phyloP scores from a whole-genome alignment of 2,888 invertebrate genomes.

The Sepioteuthis lessoniana region DNA sequence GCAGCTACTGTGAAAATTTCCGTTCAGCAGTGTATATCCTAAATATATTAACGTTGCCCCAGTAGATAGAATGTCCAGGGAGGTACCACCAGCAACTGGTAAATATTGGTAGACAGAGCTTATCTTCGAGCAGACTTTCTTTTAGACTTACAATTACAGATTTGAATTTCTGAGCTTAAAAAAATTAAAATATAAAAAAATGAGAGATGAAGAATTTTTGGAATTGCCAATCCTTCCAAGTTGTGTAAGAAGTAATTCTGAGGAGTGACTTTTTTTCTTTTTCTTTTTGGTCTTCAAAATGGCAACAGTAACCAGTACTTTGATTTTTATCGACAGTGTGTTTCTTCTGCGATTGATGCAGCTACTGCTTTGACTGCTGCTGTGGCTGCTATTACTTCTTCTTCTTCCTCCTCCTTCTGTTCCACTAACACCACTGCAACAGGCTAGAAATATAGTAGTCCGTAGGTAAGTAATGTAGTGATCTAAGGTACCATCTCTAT shows the following conservation, averaged over 20 bases:
- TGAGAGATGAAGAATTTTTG: background rate
- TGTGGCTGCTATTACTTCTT: background rate
- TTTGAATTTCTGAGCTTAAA: background rate
- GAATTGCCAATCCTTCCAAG: background rate
- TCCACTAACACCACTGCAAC: background rate
- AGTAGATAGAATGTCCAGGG: background rate
- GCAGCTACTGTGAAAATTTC: background rate
- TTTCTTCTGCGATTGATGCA: background rate
- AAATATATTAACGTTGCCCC: background rate
- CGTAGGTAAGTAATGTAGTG: background rate
- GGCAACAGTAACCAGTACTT: background rate
- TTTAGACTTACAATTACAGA: background rate
- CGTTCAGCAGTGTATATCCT: background rate
- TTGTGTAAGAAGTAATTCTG: background rate
- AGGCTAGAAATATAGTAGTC: background rate
- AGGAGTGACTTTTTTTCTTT: background rate
- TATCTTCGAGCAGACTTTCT: background rate
- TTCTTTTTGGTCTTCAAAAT: background rate
- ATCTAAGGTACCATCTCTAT: conserved; percentile 6
- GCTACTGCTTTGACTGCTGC: conserved; percentile 7
- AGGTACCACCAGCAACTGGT: conserved; percentile 11
- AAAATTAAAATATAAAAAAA: background rate
- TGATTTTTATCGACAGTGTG: background rate
- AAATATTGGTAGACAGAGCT: background rate
- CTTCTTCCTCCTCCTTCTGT: background rate